Base-by-base conservation (phyloP, 2,888 invertebrate species). In the Autographa pulchrina region DNA sequence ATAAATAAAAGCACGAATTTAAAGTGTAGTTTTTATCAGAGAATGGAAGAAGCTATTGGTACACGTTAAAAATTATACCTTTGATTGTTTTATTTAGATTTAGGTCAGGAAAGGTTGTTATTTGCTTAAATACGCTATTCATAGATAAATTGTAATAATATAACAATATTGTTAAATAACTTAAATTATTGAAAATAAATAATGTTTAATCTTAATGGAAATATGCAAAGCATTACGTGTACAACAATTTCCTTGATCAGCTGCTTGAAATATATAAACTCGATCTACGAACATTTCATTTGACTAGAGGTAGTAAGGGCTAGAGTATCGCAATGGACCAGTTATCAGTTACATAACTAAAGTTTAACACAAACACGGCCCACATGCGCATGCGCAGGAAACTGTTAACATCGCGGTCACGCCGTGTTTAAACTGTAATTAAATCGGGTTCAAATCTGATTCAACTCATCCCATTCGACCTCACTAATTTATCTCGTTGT, bases 391-490 rank as follows among this genome's bases (percentile, higher is more conserved):
- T 70, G 86, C 90, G 87, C 94, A 94, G 95, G 95, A 94, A 93
- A 88, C 93, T 84, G 90, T 91, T 92, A 90, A 91, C 90, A 89
- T 85, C 85, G 88, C 87, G 88, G 91, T 90, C 89, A 89, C 86
- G 91, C 88, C 86, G 88, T 91, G 90, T 93, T 93, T 91, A 88
- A 90, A 88, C 88, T 90, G 89, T 91, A 91, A 94, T 94, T 93
- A 94, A 92, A 94, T 85, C 87, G 84, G 84, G 88, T 88, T 87
- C 87, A 89, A 90, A 88, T 90, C 87, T 89, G 90, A 92, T 91
- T 91, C 88, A 86, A 87, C 86, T 88, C 86, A 85, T 87, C 85
- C 85, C 75, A 74, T 70, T 73, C 68, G 65, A 71, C 69, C 74
- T 77, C 77, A 77, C 76, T 69, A 65, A 84, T 76, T 79, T 71